Conservation (phyloP, 2,888 invertebrate species). For the Diarsia dahlii region DNA sequence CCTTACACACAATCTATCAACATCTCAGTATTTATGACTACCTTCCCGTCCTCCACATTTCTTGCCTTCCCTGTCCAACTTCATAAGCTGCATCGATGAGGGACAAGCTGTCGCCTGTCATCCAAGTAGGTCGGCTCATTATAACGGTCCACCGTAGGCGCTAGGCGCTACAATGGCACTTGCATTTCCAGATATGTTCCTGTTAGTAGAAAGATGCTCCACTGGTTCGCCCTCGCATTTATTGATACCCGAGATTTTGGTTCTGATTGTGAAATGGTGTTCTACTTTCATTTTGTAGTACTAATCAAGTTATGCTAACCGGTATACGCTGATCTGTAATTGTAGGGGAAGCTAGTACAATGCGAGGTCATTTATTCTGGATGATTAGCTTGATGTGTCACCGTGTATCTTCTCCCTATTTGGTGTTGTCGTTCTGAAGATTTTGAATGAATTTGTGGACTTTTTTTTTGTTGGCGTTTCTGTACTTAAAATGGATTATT, state of each 20-base stretch:
- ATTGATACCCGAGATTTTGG: constrained; percentile 34
- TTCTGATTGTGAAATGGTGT: constrained; percentile 46
- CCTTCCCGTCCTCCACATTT: not conserved
- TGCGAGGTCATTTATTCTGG: too few species aligned
- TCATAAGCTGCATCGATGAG: constrained; percentile 37
- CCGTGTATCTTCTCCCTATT: constrained; percentile 10
- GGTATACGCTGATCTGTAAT: too few species aligned
- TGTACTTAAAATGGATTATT: not conserved
- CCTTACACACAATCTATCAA: not conserved
- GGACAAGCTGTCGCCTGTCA: constrained; percentile 25
- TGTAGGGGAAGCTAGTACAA: too few species aligned
- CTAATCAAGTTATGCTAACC: not conserved
- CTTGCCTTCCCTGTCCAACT: constrained; percentile 25
- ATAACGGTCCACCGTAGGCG: constrained; percentile 67
- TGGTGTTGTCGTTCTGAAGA: not conserved
- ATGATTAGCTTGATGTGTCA: too few species aligned
- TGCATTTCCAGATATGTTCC: constrained; percentile 71
- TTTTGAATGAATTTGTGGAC: not conserved
- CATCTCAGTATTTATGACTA: constrained; percentile 7
- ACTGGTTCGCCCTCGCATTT: constrained; percentile 65
- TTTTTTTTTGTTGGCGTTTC: not conserved
- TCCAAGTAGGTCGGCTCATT: constrained; percentile 70
- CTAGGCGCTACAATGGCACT: constrained; percentile 74
- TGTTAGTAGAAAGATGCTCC: constrained; percentile 65
- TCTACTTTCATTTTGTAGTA: constrained; percentile 44